Percentiles rank a stretch among this genome's conserved stretches.
phyloP scores from a whole-genome alignment of 1,140 invertebrate genomes.

The Magallana gigas region DNA sequence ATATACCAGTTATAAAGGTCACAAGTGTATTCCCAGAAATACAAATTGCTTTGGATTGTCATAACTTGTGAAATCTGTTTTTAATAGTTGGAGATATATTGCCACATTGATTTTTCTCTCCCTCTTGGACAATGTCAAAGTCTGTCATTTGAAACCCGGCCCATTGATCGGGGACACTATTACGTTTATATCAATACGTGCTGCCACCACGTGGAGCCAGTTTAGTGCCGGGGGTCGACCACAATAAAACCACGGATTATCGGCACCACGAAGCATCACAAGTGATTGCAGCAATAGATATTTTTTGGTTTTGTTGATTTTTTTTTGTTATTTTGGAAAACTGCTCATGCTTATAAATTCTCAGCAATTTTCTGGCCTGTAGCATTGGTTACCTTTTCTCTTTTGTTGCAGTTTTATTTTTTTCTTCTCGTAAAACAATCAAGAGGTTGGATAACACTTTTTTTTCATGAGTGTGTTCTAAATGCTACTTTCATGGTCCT shows the following conservation, averaged over 20 bases:
- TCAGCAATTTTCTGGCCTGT: constrained; percentile 17
- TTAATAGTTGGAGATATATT: constrained; percentile 13
- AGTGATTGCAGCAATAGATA: not conserved
- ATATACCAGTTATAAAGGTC: not conserved
- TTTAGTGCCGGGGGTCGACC: not conserved
- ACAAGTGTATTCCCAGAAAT: not conserved
- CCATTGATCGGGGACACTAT: constrained; percentile 29
- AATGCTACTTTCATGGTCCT: not conserved
- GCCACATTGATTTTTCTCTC: constrained; percentile 16
- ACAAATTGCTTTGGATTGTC: not conserved
- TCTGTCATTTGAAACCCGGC: constrained; percentile 22
- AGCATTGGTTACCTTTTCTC: not conserved
- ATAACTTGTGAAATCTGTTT: not conserved
- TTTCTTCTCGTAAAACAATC: not conserved
- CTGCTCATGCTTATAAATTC: constrained; percentile 15
- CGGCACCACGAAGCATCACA: not conserved
- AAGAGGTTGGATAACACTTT: not conserved
- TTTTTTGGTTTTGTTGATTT: not conserved
- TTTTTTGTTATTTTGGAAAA: no score
- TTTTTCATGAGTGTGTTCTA: not conserved
- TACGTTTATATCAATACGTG: constrained; percentile 9
- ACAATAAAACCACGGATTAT: not conserved
- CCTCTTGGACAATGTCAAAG: constrained; percentile 16
- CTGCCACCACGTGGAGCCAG: not conserved
- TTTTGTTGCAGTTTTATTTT: not conserved